phyloP scores from a whole-genome alignment of 2,113 vertebrate genomes.

The Anhinga anhinga region DNA sequence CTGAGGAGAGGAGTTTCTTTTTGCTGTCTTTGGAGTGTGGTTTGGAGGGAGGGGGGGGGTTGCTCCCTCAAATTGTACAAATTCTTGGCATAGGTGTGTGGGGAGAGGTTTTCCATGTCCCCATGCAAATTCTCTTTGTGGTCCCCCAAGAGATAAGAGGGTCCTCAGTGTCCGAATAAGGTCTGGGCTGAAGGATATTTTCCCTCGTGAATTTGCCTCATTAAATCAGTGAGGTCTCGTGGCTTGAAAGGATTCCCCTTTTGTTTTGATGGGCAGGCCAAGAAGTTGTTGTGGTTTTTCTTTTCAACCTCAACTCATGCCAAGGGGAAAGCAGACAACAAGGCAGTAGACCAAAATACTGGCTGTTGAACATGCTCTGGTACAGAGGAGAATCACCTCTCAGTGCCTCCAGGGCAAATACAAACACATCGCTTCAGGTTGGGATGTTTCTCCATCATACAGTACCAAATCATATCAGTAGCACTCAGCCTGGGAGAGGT shows the following conservation, averaged over 20 bases:
- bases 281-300: background rate
- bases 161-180: background rate
- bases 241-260: background rate
- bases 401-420: background rate
- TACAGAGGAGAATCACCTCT: background rate
- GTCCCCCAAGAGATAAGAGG: background rate
- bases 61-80: background rate
- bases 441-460: background rate
- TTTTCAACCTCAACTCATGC: background rate
- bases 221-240: background rate
- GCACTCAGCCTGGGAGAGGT: background rate
- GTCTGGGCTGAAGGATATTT: background rate
- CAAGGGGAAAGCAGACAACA: background rate
- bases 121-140: background rate
- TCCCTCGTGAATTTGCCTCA: background rate
- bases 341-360: background rate
- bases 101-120: background rate
- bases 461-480: background rate
- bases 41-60: fast-evolving
- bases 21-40: background rate
- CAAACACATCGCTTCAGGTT: background rate
- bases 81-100: background rate
- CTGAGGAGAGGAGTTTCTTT: background rate
- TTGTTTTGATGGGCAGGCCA: background rate
- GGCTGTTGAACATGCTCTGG: fast-evolving